Base-by-base conservation (phyloP, 2,888 invertebrate genomes). In the Peribatodes rhomboidaria region DNA sequence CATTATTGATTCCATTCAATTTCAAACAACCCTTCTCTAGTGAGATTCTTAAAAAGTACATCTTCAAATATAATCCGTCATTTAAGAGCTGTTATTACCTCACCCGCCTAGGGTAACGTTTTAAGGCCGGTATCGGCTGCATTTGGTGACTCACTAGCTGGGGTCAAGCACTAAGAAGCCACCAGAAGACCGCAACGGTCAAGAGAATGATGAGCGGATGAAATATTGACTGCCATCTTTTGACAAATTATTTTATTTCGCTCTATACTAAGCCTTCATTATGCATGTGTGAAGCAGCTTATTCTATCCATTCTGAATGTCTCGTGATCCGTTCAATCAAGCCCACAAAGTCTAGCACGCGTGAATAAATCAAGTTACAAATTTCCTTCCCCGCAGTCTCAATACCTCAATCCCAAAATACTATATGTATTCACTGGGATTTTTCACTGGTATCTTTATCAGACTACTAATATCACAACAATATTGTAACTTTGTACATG, bases 401-500 rank as follows among this genome's bases (percentile, higher is more conserved):
- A 74, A 79, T 76, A 74, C 72, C 69, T 68, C 71, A 62, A 72
- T 60, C 63, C 61, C 70, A 61, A 67, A 79, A 78, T 74, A 80
- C 73, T 57, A 41, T 49, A 67, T 63, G 76, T 76, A 80, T 76
- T 71, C 67, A 60, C 49, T 56, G 46, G 60, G 75, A 80, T 78
- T 33, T 18, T 70, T 71, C 75, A 68, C 68, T 77, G 79, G 80
- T 77, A 77, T 53, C 49, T 54, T 18, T 69, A 60, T 70, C 70
- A 71, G 69, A 61, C 72, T 73, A 77, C 72, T 74, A 77, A 73
- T 75, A 84, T 84, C 82, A 84, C 79, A 83, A 82, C 76, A 78
- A 75, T 73, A 79, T 74, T 71, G 73, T 72, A 76, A 77, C 77
- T 87, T 86, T 88, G 88, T 87, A 89, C 88, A 87, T 81, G 75